phyloP scores from a whole-genome alignment of 2,797 vertebrate species.

The Poecilia wingei region DNA sequence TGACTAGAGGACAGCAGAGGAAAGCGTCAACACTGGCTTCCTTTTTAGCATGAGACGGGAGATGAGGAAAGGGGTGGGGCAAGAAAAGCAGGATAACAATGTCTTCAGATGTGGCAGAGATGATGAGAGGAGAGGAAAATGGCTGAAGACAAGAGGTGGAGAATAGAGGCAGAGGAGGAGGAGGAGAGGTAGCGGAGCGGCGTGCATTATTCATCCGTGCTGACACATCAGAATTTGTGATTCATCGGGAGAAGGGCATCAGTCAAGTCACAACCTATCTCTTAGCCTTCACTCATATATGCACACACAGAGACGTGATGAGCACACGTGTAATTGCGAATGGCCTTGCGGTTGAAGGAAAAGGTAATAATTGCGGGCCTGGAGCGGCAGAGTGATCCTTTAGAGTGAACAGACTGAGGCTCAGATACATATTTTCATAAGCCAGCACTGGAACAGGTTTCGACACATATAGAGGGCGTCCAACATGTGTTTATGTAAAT shows the following conservation, averaged over 20 bases:
- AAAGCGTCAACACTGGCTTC: constrained; percentile 9
- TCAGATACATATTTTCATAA: constrained; percentile 11
- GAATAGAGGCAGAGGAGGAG: constrained; percentile 54
- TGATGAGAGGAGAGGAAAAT: constrained; percentile 71
- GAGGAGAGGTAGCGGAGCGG: constrained; percentile 62
- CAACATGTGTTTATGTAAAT: constrained; percentile 5
- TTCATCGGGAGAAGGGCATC: constrained; percentile 80
- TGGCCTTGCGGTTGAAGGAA: constrained; percentile 31
- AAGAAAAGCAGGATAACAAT: constrained; percentile 48
- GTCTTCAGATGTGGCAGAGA: constrained; percentile 72
- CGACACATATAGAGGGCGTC: not conserved
- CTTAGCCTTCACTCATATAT: constrained; percentile 63
- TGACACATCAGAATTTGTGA: constrained; percentile 81
- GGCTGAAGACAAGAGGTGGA: constrained; percentile 71
- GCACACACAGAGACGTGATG: constrained; percentile 34
- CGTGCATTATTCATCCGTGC: constrained; percentile 82
- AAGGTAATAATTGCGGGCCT: constrained; percentile 41
- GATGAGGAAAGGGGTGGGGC: constrained; percentile 16
- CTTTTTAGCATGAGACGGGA: constrained; percentile 50
- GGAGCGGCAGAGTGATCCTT: constrained; percentile 11
- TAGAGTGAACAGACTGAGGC: constrained; percentile 14
- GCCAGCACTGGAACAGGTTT: constrained; percentile 6
- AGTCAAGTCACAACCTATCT: constrained; percentile 75
- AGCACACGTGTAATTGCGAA: constrained; percentile 29
- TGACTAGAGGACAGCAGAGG: constrained; percentile 56